phyloP scores from a whole-genome alignment of 2,888 invertebrate genomes.

The Lottia gigantea region DNA sequence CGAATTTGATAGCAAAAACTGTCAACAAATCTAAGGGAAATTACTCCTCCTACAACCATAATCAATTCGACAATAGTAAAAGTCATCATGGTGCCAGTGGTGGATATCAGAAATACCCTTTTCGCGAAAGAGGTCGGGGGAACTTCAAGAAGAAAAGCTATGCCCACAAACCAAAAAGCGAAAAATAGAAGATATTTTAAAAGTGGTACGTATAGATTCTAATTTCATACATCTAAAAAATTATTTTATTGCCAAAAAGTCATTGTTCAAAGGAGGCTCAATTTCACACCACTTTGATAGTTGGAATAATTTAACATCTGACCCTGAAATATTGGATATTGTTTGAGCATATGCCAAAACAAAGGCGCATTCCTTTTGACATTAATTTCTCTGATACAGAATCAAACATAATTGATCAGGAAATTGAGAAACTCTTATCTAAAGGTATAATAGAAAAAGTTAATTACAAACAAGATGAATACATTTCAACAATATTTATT shows the following conservation, averaged over 20 bases:
- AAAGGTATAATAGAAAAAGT: neutral
- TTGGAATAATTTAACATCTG: conserved; percentile 1
- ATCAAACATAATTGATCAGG: neutral
- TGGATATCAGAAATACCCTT: no score
- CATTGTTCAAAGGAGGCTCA: neutral
- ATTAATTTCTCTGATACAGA: neutral
- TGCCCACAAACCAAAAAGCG: no score
- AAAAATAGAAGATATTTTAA: neutral
- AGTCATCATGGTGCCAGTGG: no score
- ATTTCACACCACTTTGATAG: neutral
- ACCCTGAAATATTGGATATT: no score
- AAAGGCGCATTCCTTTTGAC: no score
- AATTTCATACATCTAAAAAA: neutral
- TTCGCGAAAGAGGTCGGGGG: no score
- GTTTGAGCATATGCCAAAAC: no score
- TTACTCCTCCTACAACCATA: no score
- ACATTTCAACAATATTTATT: neutral
- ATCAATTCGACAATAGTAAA: no score
- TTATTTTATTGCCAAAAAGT: neutral
- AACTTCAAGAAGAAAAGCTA: no score
- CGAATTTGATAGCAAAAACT: no score
- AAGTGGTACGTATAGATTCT: neutral
- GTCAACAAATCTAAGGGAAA: no score
- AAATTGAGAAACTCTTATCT: neutral
- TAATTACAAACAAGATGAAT: neutral